These are phyloP conservation scores for Eupristina koningsbergeri DNA, from an alignment of 1,140 invertebrate species.

Conservation along the genomic window DNA sequence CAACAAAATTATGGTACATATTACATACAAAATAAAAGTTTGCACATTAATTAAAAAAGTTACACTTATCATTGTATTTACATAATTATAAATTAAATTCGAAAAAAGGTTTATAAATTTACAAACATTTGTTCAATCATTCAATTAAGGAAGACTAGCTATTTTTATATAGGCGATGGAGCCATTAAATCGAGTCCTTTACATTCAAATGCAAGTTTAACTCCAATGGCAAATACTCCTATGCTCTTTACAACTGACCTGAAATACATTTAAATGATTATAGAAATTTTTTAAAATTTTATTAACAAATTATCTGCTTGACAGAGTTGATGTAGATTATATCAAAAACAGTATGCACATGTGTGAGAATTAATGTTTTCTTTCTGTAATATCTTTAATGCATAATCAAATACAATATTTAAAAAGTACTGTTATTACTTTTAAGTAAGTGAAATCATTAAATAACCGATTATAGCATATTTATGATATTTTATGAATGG, in stretches of 20 bases:
- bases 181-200: slow-evolving; percentile 76
- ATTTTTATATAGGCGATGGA: slow-evolving; percentile 33
- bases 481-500: too few species aligned
- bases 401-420: too few species aligned
- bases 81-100: neutral
- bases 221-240: slow-evolving; percentile 78
- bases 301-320: too few species aligned
- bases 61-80: slow-evolving; percentile 22
- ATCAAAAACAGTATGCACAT: too few species aligned
- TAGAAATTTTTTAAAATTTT: too few species aligned
- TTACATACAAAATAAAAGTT: neutral
- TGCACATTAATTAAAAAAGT: neutral
- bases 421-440: too few species aligned
- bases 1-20: neutral
- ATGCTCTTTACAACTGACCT: slow-evolving; percentile 82
- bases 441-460: too few species aligned
- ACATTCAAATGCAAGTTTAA: slow-evolving; percentile 80
- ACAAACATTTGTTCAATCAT: neutral
- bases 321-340: too few species aligned
- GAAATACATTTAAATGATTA: slow-evolving; percentile 55
- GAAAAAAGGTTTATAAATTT: neutral
- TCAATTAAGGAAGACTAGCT: neutral
- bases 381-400: too few species aligned
- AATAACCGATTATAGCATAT: too few species aligned
- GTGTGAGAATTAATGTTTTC: too few species aligned